A percentile compares a stretch with the other conserved stretches of the same genome.
Evolutionary conservation across 2,797 vertebrate genomes (phyloP).

Genomic region (Urophycis tenuis): DNA sequence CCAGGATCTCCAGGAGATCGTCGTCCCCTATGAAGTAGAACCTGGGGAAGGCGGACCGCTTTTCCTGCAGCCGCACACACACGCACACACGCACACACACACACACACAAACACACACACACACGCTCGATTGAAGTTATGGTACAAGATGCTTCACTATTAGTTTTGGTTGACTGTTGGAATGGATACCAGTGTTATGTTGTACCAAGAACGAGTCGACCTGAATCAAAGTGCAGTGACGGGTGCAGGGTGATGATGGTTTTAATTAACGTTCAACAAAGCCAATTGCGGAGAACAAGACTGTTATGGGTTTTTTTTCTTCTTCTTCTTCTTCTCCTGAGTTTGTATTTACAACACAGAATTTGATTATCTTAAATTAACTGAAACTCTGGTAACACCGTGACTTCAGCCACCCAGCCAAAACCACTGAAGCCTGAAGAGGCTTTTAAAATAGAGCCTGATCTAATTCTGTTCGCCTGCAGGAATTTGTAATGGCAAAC

Average conservation of each 20-base stretch:
- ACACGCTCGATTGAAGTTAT: not conserved
- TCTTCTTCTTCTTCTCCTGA: too few species aligned
- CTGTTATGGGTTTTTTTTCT: not conserved
- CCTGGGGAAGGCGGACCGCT: slow-evolving; percentile 91
- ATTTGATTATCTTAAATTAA: not conserved
- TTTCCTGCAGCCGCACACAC: slow-evolving; percentile 73
- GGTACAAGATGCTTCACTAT: too few species aligned
- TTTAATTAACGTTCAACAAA: not conserved
- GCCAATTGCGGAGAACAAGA: not conserved
- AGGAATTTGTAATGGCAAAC: not conserved
- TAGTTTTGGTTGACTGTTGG: too few species aligned
- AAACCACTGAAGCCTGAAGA: not conserved
- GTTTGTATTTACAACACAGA: not conserved
- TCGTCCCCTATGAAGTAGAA: slow-evolving; percentile 99
- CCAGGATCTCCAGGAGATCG: slow-evolving; percentile 93
- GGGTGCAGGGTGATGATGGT: not conserved
- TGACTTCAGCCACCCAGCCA: not conserved
- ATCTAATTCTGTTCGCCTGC: not conserved
- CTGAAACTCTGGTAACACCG: not conserved
- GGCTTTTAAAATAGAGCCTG: not conserved
- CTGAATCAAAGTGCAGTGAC: too few species aligned
- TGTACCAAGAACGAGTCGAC: too few species aligned
- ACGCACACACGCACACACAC: slow-evolving; percentile 4
- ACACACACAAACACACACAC: not conserved
- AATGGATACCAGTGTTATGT: too few species aligned